phyloP scores from a whole-genome alignment of 1,140 invertebrate genomes.

The Nephila pilipes region DNA sequence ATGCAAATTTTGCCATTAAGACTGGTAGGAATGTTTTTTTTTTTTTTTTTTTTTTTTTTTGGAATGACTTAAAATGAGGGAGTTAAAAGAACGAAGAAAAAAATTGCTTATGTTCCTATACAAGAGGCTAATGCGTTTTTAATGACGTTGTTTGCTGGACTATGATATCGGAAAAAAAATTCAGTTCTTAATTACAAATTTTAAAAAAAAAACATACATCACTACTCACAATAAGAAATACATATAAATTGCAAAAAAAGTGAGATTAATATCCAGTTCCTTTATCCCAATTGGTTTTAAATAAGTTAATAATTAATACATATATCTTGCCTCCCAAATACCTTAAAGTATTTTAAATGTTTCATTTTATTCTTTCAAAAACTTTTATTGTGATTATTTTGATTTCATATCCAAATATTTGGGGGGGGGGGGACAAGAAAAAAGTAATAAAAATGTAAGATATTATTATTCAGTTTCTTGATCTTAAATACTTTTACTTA shows the following conservation, averaged over 20 bases:
- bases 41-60: no score
- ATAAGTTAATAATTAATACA: constrained; percentile 8
- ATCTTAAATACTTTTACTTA: no score
- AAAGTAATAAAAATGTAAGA: no score
- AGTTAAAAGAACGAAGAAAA: neutral
- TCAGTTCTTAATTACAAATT: constrained; percentile 4
- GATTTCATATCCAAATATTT: no score
- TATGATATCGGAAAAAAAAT: neutral
- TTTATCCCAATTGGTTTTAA: neutral
- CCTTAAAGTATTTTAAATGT: neutral
- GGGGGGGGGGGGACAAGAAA: no score
- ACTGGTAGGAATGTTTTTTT: neutral
- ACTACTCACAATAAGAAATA: neutral
- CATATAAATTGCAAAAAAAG: neutral
- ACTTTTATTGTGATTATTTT: neutral
- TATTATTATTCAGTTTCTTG: no score
- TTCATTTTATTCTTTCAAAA: neutral
- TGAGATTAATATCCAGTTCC: neutral
- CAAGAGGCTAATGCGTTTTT: neutral
- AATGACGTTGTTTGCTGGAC: constrained; percentile 8
- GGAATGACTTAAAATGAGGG: constrained; percentile 2
- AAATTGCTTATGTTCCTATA: neutral
- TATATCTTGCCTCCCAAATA: neutral
- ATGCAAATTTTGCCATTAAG: constrained; percentile 7
- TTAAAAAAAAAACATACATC: neutral